Percentiles rank a stretch among this genome's conserved stretches.
Evolutionary conservation across 2,113 vertebrate species (phyloP).

Genomic region (Platichthys flesus): DNA sequence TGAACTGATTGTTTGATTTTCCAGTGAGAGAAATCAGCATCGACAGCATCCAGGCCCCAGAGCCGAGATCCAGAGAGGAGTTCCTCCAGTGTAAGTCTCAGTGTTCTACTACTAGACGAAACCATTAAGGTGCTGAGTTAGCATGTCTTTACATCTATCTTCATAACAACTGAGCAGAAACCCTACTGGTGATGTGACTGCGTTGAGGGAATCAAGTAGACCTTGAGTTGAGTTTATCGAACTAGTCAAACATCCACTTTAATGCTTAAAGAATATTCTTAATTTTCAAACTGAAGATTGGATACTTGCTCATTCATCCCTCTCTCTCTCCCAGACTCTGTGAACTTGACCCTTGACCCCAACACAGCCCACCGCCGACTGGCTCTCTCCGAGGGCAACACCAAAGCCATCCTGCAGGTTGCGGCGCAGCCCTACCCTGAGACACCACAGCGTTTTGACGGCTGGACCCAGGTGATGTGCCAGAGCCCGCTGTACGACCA

Average conservation of each 20-base stretch:
- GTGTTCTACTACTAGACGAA: neutral
- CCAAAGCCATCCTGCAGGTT: slow-evolving; percentile 76
- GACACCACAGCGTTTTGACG: slow-evolving; percentile 76
- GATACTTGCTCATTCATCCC: neutral
- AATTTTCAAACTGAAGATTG: too few species aligned
- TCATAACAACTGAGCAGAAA: neutral
- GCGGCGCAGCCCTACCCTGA: slow-evolving; percentile 53
- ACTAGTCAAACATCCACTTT: neutral
- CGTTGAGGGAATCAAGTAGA: too few species aligned
- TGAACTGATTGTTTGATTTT: neutral
- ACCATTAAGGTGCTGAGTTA: too few species aligned
- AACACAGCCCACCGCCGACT: slow-evolving; percentile 79
- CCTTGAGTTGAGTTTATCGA: too few species aligned
- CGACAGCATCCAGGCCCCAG: slow-evolving; percentile 80
- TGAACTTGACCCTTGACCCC: slow-evolving; percentile 75
- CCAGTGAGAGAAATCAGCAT: slow-evolving; percentile 82
- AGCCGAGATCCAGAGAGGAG: slow-evolving; percentile 80
- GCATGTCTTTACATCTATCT: too few species aligned
- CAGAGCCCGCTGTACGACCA: slow-evolving; percentile 75
- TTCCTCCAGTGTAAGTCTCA: slow-evolving; percentile 82
- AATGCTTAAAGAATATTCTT: too few species aligned
- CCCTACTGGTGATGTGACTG: neutral
- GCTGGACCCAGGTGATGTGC: slow-evolving; percentile 84
- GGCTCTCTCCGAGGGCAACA: slow-evolving; percentile 73
- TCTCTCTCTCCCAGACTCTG: slow-evolving; percentile 35